Evolutionary conservation across 2,113 vertebrate species (phyloP).

Genomic region (Mustela nigripes): DNA sequence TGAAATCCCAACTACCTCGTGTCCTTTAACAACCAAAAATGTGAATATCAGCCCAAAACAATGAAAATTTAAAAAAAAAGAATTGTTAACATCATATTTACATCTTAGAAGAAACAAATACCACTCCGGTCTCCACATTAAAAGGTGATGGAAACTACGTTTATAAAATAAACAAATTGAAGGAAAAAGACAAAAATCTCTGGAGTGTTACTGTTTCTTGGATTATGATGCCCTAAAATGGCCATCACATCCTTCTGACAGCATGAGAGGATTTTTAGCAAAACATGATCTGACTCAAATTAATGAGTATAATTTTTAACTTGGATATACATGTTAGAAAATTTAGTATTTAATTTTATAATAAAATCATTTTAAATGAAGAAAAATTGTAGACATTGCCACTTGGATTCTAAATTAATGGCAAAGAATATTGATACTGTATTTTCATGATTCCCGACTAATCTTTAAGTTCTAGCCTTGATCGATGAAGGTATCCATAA

Average conservation of each 20-base stretch:
- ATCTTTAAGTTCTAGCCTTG: not conserved
- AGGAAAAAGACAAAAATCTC: not conserved
- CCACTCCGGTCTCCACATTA: not conserved
- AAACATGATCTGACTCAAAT: slow-evolving; percentile 46
- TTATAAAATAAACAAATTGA: not conserved
- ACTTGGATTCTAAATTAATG: not conserved
- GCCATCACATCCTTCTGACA: not conserved
- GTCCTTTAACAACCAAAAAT: not conserved
- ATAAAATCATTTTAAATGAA: not conserved
- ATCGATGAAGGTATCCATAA: not conserved
- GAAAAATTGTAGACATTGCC: not conserved
- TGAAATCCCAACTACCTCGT: not conserved
- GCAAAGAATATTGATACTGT: not conserved
- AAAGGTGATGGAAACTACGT: not conserved
- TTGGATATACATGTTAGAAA: not conserved
- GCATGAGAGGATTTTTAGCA: not conserved
- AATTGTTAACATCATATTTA: slow-evolving; percentile 10
- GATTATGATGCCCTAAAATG: not conserved
- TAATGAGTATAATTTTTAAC: not conserved
- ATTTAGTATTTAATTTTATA: slow-evolving; percentile 26
- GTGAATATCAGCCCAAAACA: not conserved
- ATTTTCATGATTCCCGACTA: not conserved
- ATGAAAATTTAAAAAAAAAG: not conserved
- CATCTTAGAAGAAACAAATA: not conserved
- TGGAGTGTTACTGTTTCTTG: not conserved